Base-by-base conservation (phyloP, 1,140 invertebrate species). In the Antheraea mylitta region DNA sequence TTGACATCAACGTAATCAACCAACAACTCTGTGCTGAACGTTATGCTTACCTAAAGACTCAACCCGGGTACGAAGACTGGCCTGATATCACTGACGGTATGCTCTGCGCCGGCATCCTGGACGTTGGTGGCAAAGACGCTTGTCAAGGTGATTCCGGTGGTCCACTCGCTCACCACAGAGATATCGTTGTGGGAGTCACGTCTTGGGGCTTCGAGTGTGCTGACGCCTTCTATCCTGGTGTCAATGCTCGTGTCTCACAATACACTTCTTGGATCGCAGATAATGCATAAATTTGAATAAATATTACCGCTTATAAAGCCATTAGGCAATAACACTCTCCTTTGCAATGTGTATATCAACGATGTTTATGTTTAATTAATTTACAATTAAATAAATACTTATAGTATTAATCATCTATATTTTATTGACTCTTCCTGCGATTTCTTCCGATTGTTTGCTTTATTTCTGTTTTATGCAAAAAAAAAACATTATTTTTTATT, bases 171-270 rank as follows among this genome's bases (percentile, higher is more conserved):
- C 88, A 89, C 72, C 74, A 87, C 53, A 92, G 89, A 0, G 87
- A 66, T 66, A 77, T 90, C 36, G 84, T 96, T 45, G 93, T 94
- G 62, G 96, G 96, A 7, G 85, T 96, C 10, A 94, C 95, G 0
- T 96, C 95, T 9, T 97, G 95, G 95, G 96, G 96, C 22, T 93
- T 92, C 67, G 94, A 94, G 4, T 97, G 96, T 78, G 96, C 94
- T 2, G 85, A 92, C 60, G 92, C 94, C 0, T 77, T 82, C 1
- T 93, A 94, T 74, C 96, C 96, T 0, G 96, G 96, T 10, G 95
- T 97, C 68, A 96, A 96, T 82, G 94, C 95, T 0, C 93, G 96
- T 45, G 94, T 97, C 16, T 81, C 94, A 0, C 85, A 90, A 58
- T 95, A 95, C 74, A 89, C 93, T n/a, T 79, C 89, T 58, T 97